phyloP scores from a whole-genome alignment of 2,888 invertebrate genomes.

The Pediacus dermestoides region DNA sequence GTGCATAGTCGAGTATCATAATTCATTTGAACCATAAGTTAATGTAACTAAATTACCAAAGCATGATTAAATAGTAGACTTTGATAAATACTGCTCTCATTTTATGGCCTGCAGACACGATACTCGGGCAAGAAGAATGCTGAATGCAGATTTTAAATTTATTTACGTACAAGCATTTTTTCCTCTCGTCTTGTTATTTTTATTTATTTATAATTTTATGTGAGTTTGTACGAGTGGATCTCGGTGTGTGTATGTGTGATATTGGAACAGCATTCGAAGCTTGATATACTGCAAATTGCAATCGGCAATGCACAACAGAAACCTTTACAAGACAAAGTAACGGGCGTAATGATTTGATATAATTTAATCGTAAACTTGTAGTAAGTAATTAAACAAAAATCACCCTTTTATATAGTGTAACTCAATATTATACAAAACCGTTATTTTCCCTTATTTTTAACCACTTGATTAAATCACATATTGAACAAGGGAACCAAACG shows the following conservation, averaged over 20 bases:
- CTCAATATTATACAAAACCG: too few relatives aligned
- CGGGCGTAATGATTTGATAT: too few relatives aligned
- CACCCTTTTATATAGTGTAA: too few relatives aligned
- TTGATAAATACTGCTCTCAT: constrained; percentile 44
- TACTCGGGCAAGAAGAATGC: constrained; percentile 38
- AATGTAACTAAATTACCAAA: constrained; percentile 43
- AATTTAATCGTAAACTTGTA: too few relatives aligned
- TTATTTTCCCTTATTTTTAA: too few relatives aligned
- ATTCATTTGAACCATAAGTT: constrained; percentile 25
- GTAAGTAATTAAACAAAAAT: too few relatives aligned
- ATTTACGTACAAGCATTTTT: background rate
- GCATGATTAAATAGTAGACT: constrained; percentile 46
- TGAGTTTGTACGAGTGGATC: too few relatives aligned
- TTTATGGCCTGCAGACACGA: constrained; percentile 44
- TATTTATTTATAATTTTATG: too few relatives aligned
- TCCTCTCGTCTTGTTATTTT: constrained; percentile 13
- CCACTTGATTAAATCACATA: background rate
- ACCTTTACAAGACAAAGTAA: too few relatives aligned
- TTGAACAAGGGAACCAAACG: constrained; percentile 6
- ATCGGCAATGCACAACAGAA: too few relatives aligned
- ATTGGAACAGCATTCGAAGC: constrained; percentile 11
- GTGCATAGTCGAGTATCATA: constrained; percentile 16
- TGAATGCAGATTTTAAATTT: constrained; percentile 39
- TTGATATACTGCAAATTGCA: constrained; percentile 41
- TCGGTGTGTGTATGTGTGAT: constrained; percentile 25